Evolutionary conservation across 1,140 invertebrate genomes (phyloP), one percentile per base, ranked within the genome.

Genomic region (Thereuonema tuberculata): DNA sequence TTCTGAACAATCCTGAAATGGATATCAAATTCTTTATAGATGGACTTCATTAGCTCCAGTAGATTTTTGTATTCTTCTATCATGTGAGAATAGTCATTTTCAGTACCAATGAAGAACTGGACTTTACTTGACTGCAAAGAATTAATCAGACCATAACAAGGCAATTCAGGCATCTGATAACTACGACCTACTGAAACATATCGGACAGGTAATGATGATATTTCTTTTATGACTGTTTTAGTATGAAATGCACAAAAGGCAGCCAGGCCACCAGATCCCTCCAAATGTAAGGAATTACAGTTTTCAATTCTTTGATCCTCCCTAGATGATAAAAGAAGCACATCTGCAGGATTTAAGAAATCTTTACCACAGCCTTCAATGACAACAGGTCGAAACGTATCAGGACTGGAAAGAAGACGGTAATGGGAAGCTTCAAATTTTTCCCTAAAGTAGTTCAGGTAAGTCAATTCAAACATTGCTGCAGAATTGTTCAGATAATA

Each of bases 371-470:
- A 80, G 2, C 81, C 84, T 72, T 87, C 84, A 9, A 85, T 72
- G 21, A 86, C 68, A 1, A 82, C 65, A 68, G 82, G 84, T 57
- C 80, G 78, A 47, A 74, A 70, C 70, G 86, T 84, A 70, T 86
- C 84, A 5, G 82, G 69, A 71, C 81, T 82, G 12, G 79, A 80
- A 70, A 82, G 79, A 54, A 76, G 76, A 0, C 68, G 70, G 64
- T 75, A 81, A 24, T 75, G 74, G 21, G 70, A n/a, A 15, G 77
- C 66, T 65, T 72, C 68, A 0, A 83, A 68, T 54, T 71, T 65
- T 5, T 77, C 65, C 56, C 69, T 74, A 21, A 80, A 75, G 63
- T 75, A 77, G 64, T 82, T 75, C 12, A 47, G 80, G 70, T 31
- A 78, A n/a, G 73, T 75, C 3, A 81, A 68, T 74, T 86, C 84